A percentile compares a stretch with the other conserved stretches of the same genome.
Evolutionary conservation across 2,797 vertebrate species (phyloP).

Genomic region (Diceros bicornis): DNA sequence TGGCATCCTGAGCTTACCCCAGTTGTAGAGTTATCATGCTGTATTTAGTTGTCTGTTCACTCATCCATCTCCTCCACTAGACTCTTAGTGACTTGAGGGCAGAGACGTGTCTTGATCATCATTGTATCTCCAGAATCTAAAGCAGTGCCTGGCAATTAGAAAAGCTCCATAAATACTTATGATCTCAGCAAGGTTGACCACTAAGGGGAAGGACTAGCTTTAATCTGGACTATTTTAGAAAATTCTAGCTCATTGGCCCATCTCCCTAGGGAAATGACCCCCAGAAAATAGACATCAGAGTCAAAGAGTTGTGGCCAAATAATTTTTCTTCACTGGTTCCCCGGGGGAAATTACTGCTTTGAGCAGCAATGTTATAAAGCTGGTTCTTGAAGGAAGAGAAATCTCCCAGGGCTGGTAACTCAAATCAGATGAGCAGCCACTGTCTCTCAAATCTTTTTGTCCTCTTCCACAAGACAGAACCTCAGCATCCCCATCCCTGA

Average conservation of each 20-base stretch:
- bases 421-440: neutral
- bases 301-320: constrained; percentile 13
- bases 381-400: neutral
- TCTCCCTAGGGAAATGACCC: neutral
- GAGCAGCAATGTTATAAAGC: neutral
- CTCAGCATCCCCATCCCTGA: too few species aligned
- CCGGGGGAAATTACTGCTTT: neutral
- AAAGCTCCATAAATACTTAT: neutral
- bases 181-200: neutral
- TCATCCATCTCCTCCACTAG: neutral
- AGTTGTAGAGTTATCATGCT: rapidly evolving
- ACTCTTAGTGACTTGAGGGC: neutral
- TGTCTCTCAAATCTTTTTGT: neutral
- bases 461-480: neutral
- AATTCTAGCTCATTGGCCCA: neutral
- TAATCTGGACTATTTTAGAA: neutral
- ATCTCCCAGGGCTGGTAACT: neutral
- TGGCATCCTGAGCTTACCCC: neutral
- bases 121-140: neutral
- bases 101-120: neutral
- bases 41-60: neutral
- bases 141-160: neutral
- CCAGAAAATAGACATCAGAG: neutral
- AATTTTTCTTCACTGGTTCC: constrained; percentile 38
- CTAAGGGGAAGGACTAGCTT: neutral